Evolutionary conservation across 2,888 invertebrate genomes (phyloP), one percentile per base, ranked within the genome.

Genomic region (Parascotia fuliginaria): DNA sequence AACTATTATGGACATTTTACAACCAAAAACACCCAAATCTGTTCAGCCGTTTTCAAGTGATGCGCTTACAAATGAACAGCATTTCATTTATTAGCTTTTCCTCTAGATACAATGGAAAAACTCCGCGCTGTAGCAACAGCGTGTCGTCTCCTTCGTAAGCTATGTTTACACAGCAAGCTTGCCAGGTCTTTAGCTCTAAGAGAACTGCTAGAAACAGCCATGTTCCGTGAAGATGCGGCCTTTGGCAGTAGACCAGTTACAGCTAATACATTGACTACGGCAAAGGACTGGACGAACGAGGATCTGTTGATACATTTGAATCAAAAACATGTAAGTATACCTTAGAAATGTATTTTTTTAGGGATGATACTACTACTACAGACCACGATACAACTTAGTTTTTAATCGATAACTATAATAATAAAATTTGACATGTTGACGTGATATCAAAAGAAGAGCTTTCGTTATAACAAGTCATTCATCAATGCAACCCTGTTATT

Each of bases 151-250:
- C 85, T 97, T 0, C 93, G 94, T 53, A 93, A 95, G 19, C 87
- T 96, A 37, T 95, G 96, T 46, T 78, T 92, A 0, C 94, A 93
- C 70, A 95, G 95, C 9, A 95, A 95, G 73, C 92, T 95, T 9
- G 95, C 96, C 0, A 93, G 96, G 31, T 94, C 95, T 0, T 87
- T 96, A 13, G 96, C 96, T 0, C 76, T 97, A 1, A 85, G 96
- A 1, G 95, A 96, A 62, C 80, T 97, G 9, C 80, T 97, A 0
- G 96, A 96, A 70, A 93, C 95, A 0, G 94, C 96, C 28, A 92
- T 97, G 69, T 95, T 95, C 67, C 88, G 94, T 9, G 94, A 95
- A 32, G 94, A 94, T 29, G 79, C 93, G 40, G 88, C 95, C n/a
- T 96, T 97, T 70, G 96, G 96, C 0, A 95, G 95, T 1, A 92